Base-by-base conservation (phyloP, 1,140 invertebrate genomes). In the Zaprionus davidi region DNA sequence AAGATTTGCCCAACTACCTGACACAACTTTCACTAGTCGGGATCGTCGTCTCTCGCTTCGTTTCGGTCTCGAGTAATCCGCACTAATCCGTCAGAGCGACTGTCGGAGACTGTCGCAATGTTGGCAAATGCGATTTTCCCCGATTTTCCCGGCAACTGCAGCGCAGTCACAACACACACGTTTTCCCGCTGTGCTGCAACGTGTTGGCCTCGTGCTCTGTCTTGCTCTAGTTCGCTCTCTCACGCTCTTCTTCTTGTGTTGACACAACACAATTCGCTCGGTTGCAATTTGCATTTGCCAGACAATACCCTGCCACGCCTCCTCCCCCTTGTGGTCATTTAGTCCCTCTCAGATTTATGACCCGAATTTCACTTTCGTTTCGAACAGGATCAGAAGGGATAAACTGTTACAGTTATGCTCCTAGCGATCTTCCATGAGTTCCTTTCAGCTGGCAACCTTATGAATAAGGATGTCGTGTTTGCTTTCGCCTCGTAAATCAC, bases 401-500 rank as follows among this genome's bases (percentile, higher is more conserved):
- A 69, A 51, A 38, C 51, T 55, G 60, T 38, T 60, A 65, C 62
- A 68, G 76, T 62, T 64, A 56, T 70, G 51, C 66, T 38, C 2
- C 44, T 49, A 34, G 51, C 24, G 62, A 38, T 63, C 17, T 28
- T 31, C 55, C 44, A 5, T 36, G 53, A 28, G 53, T 49, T 9
- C 7, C 59, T 56, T 41, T n/a, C 53, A 56, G 36, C 34, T 72
- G 62, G 51, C 53, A 49, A 46, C 34, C 53, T 65, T 74, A 62
- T 71, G 53, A 24, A 63, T 58, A 51, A 17, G 31, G 53, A 60
- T 69, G 58, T 31, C 6, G 57, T 34, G 51, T 69, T 34, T 26
- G 58, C 84, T 82, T 82, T 82, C 72, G 63, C 72, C 84, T 87
- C 73, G 66, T 88, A 86, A 86, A 86, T 86, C 83, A 86, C 77